Evolutionary conservation across 2,113 vertebrate genomes (phyloP).

Genomic region (Oceanites oceanicus): DNA sequence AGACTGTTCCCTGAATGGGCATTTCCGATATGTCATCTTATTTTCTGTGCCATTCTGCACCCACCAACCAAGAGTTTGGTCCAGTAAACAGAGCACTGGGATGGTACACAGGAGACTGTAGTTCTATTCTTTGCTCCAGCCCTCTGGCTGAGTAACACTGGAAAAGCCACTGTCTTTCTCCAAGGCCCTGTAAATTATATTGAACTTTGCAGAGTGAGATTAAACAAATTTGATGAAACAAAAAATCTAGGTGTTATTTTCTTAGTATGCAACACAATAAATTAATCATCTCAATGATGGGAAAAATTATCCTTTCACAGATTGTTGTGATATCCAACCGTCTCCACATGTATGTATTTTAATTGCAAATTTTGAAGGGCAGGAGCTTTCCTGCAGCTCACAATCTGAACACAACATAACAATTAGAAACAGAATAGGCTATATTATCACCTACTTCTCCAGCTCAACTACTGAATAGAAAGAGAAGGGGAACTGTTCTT

Average conservation of each 20-base stretch:
- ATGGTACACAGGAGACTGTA: background rate
- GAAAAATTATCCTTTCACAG: background rate
- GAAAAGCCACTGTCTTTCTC: background rate
- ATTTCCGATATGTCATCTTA: background rate
- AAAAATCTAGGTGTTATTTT: background rate
- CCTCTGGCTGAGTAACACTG: background rate
- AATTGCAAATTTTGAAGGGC: background rate
- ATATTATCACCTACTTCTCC: background rate
- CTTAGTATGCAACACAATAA: background rate
- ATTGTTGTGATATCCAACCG: background rate
- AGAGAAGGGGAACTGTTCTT: background rate
- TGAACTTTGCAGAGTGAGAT: background rate
- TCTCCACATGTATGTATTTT: background rate
- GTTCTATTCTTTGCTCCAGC: background rate
- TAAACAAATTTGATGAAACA: background rate
- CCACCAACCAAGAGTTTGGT: background rate
- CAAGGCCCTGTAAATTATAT: background rate
- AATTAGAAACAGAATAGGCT: background rate
- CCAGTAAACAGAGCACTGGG: background rate
- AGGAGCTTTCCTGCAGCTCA: background rate
- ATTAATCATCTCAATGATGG: background rate
- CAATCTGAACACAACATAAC: background rate
- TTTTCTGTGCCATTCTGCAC: background rate
- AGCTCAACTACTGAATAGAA: background rate
- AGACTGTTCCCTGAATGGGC: background rate